Base-by-base conservation (phyloP, 2,888 invertebrate genomes). In the Ochlodes sylvanus region DNA sequence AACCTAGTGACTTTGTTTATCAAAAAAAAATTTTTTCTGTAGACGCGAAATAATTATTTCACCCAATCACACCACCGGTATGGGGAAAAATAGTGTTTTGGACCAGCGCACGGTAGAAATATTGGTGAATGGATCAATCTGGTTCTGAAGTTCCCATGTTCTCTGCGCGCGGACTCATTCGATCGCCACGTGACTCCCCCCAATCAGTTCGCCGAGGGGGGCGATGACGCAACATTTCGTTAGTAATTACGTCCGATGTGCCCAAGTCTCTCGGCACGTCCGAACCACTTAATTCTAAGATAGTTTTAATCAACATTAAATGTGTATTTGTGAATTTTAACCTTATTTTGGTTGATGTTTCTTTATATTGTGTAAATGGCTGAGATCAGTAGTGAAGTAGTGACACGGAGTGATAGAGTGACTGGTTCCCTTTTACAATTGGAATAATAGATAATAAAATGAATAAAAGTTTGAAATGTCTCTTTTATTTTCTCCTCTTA, bases 291-390 rank as follows among this genome's bases (percentile, higher is more conserved):
- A 86, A 72, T 71, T 76, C 9, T 90, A 90, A 92, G 89, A 78
- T 92, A 91, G 90, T 69, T 78, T 79, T 83, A 88, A 91, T 89
- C 90, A 89, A 90, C 91, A 92, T 91, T 88, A 90, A 92, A 92
- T 90, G 92, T 93, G 93, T 93, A 93, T 88, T 92, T 93, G 93
- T 93, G 92, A 91, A 91, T 92, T 91, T 85, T 85, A 88, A 88
- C 87, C 84, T 88, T 84, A 88, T 88, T 92, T 92, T 85, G 90
- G 90, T 92, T 91, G 87, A 89, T 85, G 87, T 91, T 92, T 89
- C 87, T 90, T 91, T 92, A 85, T 85, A 87, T 87, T 85, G 92
- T 91, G 91, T 91, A 92, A 89, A 93, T 92, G 92, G 87, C 83
- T 85, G 89, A 90, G 86, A 89, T 88, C 85, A 86, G 89, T 91